Evolutionary conservation across 2,888 invertebrate genomes (phyloP), one percentile per base, ranked within the genome.

Genomic region (Priocnemis perturbator): DNA sequence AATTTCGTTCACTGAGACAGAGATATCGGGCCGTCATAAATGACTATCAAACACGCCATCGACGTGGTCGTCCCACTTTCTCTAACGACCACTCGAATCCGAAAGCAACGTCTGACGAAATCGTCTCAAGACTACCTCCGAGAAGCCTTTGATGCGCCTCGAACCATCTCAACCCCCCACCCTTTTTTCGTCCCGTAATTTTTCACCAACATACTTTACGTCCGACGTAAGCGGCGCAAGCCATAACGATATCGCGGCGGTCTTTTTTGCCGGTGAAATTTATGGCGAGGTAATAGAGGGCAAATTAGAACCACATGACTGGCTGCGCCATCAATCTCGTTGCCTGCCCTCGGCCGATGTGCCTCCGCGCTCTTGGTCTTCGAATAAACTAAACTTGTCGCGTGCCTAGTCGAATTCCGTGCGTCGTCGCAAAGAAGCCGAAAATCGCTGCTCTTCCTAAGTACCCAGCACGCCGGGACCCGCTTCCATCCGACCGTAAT

Each of bases 241-340:
- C 71, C 72, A 72, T 79, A 76, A 79, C 74, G 72, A 79, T 76
- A 81, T 76, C 76, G 64, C 73, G 61, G 64, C 44, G 55, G 60
- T 58, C 64, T 79, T 84, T 83, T 84, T 80, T 74, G 65, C 62
- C 57, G 58, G 52, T 60, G 67, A 76, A 81, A 83, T 83, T 84
- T 83, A 84, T 83, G 81, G 81, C 77, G 74, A 76, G 80, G 75
- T 84, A 84, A 83, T 83, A 79, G 83, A 83, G 79, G 81, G 82
- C 81, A 82, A 84, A 83, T 83, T 84, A 83, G 83, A 82, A 83
- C 73, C 83, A 82, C 84, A 83, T 81, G 83, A 83, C 83, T 75
- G 79, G 78, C 73, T 76, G 58, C 68, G 66, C 83, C 81, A 83
- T 83, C 79, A 82, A 83, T 83, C 83, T 82, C 78, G 64, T 69